Conservation (phyloP, 1,140 invertebrate genomes). For the Laupala kohalensis region DNA sequence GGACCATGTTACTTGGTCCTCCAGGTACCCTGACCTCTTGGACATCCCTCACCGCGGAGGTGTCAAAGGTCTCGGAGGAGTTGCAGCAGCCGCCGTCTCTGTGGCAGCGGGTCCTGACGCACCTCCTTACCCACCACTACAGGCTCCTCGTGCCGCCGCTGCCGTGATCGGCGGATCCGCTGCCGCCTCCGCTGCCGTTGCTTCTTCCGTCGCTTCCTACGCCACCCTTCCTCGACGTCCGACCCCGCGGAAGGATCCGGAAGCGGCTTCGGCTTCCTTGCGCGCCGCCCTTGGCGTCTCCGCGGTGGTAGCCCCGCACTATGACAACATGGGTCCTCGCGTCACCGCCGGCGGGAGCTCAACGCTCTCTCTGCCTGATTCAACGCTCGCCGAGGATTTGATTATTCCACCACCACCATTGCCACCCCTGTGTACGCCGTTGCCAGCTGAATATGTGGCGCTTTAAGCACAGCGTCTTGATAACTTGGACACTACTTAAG, state of each 20-base stretch:
- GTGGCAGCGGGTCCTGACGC: constrained; percentile 20
- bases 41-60: constrained; percentile 48
- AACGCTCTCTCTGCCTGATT: constrained; percentile 62
- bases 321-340: constrained; percentile 80
- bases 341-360: constrained; percentile 75
- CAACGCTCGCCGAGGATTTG: constrained; percentile 24
- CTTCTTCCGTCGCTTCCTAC: constrained; percentile 33
- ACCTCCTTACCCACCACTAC: constrained; percentile 15
- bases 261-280: not conserved
- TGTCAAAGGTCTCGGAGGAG: not conserved
- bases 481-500: too few species aligned
- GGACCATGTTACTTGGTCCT: too few species aligned
- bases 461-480: constrained; percentile 17
- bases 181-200: constrained; percentile 24
- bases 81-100: constrained; percentile 30
- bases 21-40: constrained; percentile 59
- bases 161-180: constrained; percentile 32
- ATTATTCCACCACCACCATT: constrained; percentile 35
- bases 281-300: constrained; percentile 15
- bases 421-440: constrained; percentile 32
- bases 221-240: constrained; percentile 44
- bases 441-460: constrained; percentile 25
- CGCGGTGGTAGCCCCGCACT: constrained; percentile 37
- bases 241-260: constrained; percentile 14
- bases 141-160: constrained; percentile 15